phyloP scores from a whole-genome alignment of 2,797 vertebrate species.

The Eremophila alpestris region DNA sequence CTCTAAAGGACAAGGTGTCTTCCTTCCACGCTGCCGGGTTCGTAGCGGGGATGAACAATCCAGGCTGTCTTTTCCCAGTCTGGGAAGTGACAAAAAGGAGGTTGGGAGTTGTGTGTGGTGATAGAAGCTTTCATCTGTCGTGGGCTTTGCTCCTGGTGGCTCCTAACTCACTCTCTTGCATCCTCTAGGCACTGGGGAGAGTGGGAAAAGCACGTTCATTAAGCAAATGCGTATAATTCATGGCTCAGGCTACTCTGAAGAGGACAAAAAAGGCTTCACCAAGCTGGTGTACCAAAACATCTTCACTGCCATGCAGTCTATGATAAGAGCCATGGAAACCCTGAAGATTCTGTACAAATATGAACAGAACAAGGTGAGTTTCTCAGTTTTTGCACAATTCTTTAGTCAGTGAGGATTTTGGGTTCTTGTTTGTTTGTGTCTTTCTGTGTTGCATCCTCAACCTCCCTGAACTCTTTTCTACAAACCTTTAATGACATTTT shows the following conservation, averaged over 20 bases:
- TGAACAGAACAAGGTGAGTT: slow-evolving; percentile 92
- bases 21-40: neutral
- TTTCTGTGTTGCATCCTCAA: neutral
- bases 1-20: slow-evolving; percentile 36
- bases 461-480: neutral
- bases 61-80: neutral
- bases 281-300: slow-evolving; percentile 99
- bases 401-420: neutral
- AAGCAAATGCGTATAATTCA: slow-evolving; percentile 99
- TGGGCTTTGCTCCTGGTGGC: neutral
- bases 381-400: neutral
- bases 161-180: neutral
- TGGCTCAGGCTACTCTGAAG: slow-evolving; percentile 95
- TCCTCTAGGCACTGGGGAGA: slow-evolving; percentile 92
- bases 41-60: neutral
- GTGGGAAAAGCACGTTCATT: slow-evolving; percentile 98
- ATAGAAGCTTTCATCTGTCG: neutral
- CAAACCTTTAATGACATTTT: neutral
- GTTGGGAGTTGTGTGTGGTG: neutral
- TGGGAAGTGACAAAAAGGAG: neutral
- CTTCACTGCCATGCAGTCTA: slow-evolving; percentile 99
- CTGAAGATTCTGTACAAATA: slow-evolving; percentile 94
- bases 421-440: neutral
- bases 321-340: slow-evolving; percentile 96
- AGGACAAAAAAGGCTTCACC: slow-evolving; percentile 96